Conservation (phyloP, 2,113 vertebrate genomes). For the Zosterops lateralis region DNA sequence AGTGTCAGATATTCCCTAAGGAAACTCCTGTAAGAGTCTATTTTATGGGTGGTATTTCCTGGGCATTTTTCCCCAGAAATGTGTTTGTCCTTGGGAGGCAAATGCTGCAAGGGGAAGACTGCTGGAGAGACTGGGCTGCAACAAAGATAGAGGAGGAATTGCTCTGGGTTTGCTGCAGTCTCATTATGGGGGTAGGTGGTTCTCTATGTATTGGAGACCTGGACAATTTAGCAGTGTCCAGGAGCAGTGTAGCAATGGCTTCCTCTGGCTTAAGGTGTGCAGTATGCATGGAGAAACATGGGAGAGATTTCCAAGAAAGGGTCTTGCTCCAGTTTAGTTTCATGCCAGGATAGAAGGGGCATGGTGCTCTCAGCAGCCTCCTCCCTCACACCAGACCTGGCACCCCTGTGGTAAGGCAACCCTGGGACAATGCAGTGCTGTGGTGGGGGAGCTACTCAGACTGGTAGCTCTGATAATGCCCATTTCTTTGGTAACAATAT, state of each 20-base stretch:
- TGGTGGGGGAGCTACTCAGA: not conserved
- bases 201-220: not conserved
- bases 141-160: not conserved
- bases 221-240: not conserved
- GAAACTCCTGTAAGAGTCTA: not conserved
- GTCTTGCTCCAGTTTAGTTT: not conserved
- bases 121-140: not conserved
- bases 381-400: rapidly evolving
- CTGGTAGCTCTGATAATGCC: not conserved
- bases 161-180: not conserved
- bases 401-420: not conserved
- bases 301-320: not conserved
- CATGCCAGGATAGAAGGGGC: not conserved
- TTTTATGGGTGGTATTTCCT: not conserved
- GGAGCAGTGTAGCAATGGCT: not conserved
- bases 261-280: not conserved
- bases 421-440: rapidly evolving
- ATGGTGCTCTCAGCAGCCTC: not conserved
- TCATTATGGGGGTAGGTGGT: not conserved
- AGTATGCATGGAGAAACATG: not conserved
- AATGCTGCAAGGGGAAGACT: not conserved
- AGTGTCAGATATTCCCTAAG: not conserved
- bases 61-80: not conserved
- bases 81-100: not conserved
- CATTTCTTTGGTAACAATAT: not conserved